Evolutionary conservation across 2,888 invertebrate species (phyloP), one percentile per base, ranked within the genome.

Genomic region (Mythimna loreyi): DNA sequence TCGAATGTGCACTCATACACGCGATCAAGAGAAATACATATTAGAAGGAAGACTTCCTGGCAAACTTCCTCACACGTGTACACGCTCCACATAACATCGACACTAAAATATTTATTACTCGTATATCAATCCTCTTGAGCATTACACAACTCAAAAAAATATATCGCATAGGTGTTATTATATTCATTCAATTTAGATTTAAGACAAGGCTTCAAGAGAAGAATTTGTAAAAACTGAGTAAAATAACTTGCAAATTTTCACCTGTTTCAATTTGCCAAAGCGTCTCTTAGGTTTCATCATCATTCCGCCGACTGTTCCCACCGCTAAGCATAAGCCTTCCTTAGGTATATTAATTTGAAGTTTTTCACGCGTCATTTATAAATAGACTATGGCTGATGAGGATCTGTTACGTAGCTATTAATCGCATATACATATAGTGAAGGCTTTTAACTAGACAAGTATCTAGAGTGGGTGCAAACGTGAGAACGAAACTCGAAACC

Each of bases 401-500:
- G 6, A 21, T 43, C 23, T 28, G 9, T 25, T 52, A 3, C 11
- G 11, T 16, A 33, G 21, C 21, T 21, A 25, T 28, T 28, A 23
- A 40, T 21, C n/a, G 13, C 21, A 40, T 8, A 28, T 23, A 3
- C 30, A 45, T n/a, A 9, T 11, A 47, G 21, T 28, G 11, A 45
- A 63, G 60, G 43, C 40, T 28, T 50, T 53, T 16, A 47, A 36
- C n/a, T n/a, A n/a, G n/a, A n/a, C n/a, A n/a, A n/a, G n/a, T n/a
- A n/a, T n/a, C n/a, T n/a, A n/a, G n/a, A 19, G 52, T 61, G 28
- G 30, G 21, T 25, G 33, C 63, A 23, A 62, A 40, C 62, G 55
- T 67, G 56, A 61, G 64, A 67, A 63, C 21, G 75, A 63, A 72
- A 75, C 67, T 40, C 28, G 52, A 72, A n/a, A 63, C 62, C 55